These are phyloP conservation scores for Caloenas nicobarica DNA, from an alignment of 2,113 vertebrate species.

Conservation along the genomic window DNA sequence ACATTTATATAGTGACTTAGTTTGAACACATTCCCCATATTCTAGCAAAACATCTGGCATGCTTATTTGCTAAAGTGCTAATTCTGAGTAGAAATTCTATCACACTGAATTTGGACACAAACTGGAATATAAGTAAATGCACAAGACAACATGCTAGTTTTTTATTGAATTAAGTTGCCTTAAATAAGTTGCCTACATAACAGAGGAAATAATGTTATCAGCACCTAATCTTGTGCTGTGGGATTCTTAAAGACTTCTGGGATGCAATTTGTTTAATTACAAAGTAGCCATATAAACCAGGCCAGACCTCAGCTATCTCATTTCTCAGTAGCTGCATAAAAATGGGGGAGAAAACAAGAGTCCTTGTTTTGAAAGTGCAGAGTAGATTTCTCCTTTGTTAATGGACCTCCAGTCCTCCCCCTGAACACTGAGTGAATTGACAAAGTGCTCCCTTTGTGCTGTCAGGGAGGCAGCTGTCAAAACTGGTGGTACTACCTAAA, in stretches of 20 bases:
- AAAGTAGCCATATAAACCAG: background rate
- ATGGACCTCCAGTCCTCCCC: background rate
- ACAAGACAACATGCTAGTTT: background rate
- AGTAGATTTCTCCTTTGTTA: constrained; percentile 1
- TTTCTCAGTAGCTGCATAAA: background rate
- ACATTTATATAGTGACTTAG: background rate
- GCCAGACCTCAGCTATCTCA: background rate
- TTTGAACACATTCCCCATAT: background rate
- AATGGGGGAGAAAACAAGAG: background rate
- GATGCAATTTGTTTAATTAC: background rate
- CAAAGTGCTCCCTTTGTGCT: constrained; percentile 38
- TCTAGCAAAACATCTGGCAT: background rate
- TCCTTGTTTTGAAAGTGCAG: background rate
- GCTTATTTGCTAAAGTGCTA: background rate
- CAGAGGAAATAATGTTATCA: background rate
- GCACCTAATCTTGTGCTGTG: background rate
- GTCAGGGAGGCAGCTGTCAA: constrained; percentile 11
- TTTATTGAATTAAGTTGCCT: background rate
- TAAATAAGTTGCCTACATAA: background rate
- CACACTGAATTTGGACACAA: background rate
- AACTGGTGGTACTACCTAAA: background rate
- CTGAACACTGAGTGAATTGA: background rate
- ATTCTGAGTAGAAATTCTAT: background rate
- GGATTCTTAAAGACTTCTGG: background rate
- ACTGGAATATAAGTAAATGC: background rate